Base-by-base conservation (phyloP, 2,113 vertebrate species). In the Illadopsis cleaveri region DNA sequence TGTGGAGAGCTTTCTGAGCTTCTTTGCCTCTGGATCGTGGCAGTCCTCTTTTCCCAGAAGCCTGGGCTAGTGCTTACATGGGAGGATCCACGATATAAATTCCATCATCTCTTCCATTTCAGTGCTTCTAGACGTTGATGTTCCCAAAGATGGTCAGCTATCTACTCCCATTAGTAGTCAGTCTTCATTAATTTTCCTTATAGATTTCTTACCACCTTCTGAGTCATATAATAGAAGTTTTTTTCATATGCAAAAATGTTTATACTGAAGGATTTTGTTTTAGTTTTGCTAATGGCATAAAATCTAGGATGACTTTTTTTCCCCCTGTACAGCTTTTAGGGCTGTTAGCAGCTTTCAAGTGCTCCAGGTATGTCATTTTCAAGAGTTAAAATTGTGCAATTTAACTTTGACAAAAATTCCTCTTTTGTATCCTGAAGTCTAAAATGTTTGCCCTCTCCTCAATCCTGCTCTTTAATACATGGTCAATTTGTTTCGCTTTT, bases 51-150 rank as follows among this genome's bases (percentile, higher is more conserved):
- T 56, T 85, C 31, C 40, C 20, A 48, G 53, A 68, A 85, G 9
- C 15, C 22, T 23, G 13, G 11, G 30, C 22, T 73, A 45, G 2
- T 0, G 1, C 8, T 71, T 62, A 19, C 9, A 8, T 1, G 6
- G 11, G 17, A 61, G 3, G 7, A 78, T 8, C 11, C 48, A 11
- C 18, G 58, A 37, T 50, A 89, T 70, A 33, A 78, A 78, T 71
- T 57, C 6, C 11, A 6, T 65, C 13, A 21, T 45, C 9, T 82
- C n/a, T 71, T 75, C 22, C 42, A 37, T 77, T 83, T 62, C 23
- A 42, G 10, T 35, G 28, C 6, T 48, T 66, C 54, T 57, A 35
- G 57, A 70, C 10, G 15, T 5, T n/a, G 50, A 15, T 2, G 0
- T 33, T 75, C 17, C 42, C 51, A 79, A 62, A 82, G 72, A 33